These are phyloP conservation scores for Pyrochroa serraticornis DNA, from an alignment of 2,888 invertebrate species.

Conservation along the genomic window DNA sequence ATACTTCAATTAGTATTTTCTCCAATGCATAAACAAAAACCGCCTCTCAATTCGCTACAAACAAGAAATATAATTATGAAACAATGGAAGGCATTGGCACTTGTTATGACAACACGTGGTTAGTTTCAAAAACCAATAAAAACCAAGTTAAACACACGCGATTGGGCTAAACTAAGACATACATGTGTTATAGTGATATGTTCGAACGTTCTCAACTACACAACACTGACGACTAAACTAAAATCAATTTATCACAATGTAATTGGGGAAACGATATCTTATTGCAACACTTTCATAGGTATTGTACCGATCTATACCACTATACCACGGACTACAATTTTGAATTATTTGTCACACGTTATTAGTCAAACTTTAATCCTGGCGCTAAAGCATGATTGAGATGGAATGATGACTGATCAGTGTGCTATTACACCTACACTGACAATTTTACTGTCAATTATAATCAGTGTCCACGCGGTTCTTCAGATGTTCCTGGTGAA, in stretches of 20 bases:
- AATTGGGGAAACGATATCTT: background rate
- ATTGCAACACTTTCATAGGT: constrained; percentile 2
- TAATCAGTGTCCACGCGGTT: constrained; percentile 67
- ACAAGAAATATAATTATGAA: constrained; percentile 30
- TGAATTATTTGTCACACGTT: constrained; percentile 20
- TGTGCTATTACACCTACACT: constrained; percentile 55
- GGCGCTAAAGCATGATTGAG: constrained; percentile 11
- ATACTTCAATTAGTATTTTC: constrained; percentile 34
- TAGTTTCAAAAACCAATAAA: constrained; percentile 29
- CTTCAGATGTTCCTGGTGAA: constrained; percentile 66
- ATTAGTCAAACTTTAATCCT: constrained; percentile 21
- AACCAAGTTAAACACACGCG: constrained; percentile 35
- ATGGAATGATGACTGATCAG: constrained; percentile 43
- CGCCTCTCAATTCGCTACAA: constrained; percentile 44
- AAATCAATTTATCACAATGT: constrained; percentile 14
- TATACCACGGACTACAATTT: constrained; percentile 24
- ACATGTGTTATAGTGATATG: constrained; percentile 29
- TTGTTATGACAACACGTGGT: constrained; percentile 21
- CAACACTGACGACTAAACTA: background rate
- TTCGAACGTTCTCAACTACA: background rate
- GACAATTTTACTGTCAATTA: constrained; percentile 58
- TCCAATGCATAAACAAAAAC: constrained; percentile 42
- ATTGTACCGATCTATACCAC: constrained; percentile 19
- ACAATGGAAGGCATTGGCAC: constrained; percentile 18
- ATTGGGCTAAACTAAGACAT: constrained; percentile 10